phyloP scores from a whole-genome alignment of 2,113 vertebrate species.

The Camelus bactrianus region DNA sequence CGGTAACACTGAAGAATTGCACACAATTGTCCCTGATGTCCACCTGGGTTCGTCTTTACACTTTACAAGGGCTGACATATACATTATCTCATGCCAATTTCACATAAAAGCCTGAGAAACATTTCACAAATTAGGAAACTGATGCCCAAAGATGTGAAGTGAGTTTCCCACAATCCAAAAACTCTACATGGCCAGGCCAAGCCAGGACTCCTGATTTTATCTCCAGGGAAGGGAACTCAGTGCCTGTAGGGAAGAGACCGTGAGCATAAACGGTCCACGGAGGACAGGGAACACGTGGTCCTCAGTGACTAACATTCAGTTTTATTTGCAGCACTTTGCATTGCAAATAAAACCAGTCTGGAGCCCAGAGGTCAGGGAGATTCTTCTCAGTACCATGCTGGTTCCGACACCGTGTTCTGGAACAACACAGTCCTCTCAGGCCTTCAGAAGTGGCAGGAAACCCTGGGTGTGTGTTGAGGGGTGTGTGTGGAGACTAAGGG shows the following conservation, averaged over 20 bases:
- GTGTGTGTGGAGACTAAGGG: too few relatives aligned
- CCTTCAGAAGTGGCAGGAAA: background rate
- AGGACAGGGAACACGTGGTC: background rate
- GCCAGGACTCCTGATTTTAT: background rate
- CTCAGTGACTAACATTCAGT: fast-evolving
- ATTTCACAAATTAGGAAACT: background rate
- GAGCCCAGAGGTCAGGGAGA: background rate
- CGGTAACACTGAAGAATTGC: too few relatives aligned
- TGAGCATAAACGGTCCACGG: fast-evolving
- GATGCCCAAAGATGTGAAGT: background rate
- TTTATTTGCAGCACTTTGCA: background rate
- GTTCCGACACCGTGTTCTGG: background rate
- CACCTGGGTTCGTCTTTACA: fast-evolving
- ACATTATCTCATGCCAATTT: background rate
- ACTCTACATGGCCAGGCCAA: background rate
- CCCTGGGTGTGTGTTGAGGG: too few relatives aligned
- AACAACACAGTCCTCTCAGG: too few relatives aligned
- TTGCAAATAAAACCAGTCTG: background rate
- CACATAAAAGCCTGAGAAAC: background rate
- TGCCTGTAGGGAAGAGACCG: fast-evolving
- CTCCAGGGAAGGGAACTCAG: background rate
- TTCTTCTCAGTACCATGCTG: background rate
- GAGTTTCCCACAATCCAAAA: background rate
- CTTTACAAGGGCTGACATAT: background rate
- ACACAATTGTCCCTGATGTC: background rate